These are phyloP conservation scores for Oryctes rhinoceros DNA, from an alignment of 1,140 invertebrate genomes.

Conservation along the genomic window DNA sequence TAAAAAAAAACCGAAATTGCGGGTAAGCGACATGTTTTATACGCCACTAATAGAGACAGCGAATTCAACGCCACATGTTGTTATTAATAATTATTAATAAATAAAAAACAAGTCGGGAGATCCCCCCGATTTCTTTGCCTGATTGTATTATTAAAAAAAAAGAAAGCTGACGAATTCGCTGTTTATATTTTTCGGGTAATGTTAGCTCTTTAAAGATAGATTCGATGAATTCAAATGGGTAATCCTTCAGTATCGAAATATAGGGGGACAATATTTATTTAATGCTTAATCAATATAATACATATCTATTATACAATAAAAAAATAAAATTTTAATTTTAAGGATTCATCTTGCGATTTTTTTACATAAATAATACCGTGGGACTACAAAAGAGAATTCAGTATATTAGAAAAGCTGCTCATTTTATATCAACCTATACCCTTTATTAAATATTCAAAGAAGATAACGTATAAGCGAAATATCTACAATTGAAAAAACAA, in stretches of 20 bases:
- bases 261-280: not conserved
- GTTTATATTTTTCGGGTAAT: slow-evolving; percentile 26
- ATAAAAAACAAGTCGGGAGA: not conserved
- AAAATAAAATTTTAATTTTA: not conserved
- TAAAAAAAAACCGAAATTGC: slow-evolving; percentile 48
- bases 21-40: slow-evolving; percentile 49
- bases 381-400: not conserved
- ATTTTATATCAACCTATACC: slow-evolving; percentile 20
- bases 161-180: not conserved
- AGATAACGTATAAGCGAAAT: not conserved
- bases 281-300: not conserved
- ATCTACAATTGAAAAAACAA: not conserved
- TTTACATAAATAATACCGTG: not conserved
- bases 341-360: not conserved
- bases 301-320: not conserved
- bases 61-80: slow-evolving; percentile 22
- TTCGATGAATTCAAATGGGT: not conserved
- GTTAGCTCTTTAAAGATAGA: slow-evolving; percentile 2
- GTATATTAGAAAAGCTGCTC: not conserved
- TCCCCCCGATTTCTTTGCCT: not conserved
- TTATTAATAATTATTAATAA: slow-evolving; percentile 23
- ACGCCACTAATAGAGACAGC: slow-evolving; percentile 50
- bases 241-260: not conserved
- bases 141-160: not conserved
- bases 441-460: not conserved